Evolutionary conservation across 2,888 invertebrate genomes (phyloP).

Genomic region (Pammene aurita): DNA sequence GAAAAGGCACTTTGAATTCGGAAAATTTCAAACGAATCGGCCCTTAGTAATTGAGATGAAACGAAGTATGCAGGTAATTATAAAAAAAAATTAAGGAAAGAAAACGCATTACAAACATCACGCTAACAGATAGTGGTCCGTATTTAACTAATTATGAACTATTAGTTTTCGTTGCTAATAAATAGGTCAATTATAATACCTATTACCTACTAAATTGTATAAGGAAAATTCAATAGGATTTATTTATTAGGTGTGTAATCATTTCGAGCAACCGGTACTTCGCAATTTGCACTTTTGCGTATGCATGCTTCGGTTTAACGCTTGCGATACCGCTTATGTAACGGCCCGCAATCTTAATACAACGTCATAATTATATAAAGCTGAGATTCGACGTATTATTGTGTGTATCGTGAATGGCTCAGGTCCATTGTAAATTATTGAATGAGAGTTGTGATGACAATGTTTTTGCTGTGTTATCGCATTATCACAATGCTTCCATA

Average conservation of each 20-base stretch:
- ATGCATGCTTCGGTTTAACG: slow-evolving; percentile 13
- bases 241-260: neutral
- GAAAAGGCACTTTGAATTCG: too few relatives aligned
- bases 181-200: too few relatives aligned
- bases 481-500: too few relatives aligned
- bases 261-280: neutral
- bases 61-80: too few relatives aligned
- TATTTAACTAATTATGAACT: too few relatives aligned
- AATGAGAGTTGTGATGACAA: neutral
- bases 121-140: too few relatives aligned
- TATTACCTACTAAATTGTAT: too few relatives aligned
- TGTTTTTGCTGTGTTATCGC: neutral
- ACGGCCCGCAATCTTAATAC: slow-evolving; percentile 21
- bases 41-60: too few relatives aligned
- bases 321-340: slow-evolving; percentile 32
- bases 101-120: too few relatives aligned
- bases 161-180: too few relatives aligned
- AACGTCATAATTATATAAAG: slow-evolving; percentile 27
- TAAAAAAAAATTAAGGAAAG: too few relatives aligned
- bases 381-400: neutral
- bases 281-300: slow-evolving; percentile 25
- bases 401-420: slow-evolving; percentile 16
- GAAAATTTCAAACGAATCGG: too few relatives aligned
- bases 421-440: neutral
- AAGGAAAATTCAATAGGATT: neutral